These are phyloP conservation scores for Helicolenus hilgendorfi DNA, from an alignment of 2,797 vertebrate species.

Conservation along the genomic window DNA sequence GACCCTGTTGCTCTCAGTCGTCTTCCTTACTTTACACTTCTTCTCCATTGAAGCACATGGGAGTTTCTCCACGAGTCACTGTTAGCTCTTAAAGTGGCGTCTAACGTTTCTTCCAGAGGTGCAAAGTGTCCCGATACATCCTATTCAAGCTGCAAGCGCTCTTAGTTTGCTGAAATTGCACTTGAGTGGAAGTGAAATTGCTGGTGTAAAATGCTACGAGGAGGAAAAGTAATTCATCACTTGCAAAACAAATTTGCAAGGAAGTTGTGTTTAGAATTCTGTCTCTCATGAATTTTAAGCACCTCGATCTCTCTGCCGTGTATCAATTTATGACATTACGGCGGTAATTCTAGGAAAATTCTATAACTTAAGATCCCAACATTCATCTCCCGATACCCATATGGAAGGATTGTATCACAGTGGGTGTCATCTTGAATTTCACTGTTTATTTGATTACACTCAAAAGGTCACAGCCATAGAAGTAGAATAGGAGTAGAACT, in stretches of 20 bases:
- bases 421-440: not conserved
- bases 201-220: constrained; percentile 33
- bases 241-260: constrained; percentile 36
- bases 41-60: constrained; percentile 56
- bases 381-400: not conserved
- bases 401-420: not conserved
- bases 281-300: not conserved
- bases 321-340: not conserved
- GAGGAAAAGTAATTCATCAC: constrained; percentile 35
- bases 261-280: constrained; percentile 25
- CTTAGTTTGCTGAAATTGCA: constrained; percentile 54
- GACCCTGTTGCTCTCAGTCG: constrained; percentile 71
- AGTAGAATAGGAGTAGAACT: not conserved
- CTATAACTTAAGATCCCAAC: not conserved
- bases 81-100: constrained; percentile 53
- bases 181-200: constrained; percentile 59
- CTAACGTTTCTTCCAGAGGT: constrained; percentile 12
- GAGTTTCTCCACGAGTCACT: constrained; percentile 44
- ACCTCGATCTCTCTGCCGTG: not conserved
- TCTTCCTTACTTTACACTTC: constrained; percentile 74
- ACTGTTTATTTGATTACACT: not conserved
- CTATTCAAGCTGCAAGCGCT: constrained; percentile 21
- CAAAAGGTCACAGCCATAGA: not conserved
- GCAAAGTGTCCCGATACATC: constrained; percentile 47
- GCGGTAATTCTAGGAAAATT: not conserved